Conservation (phyloP, 1,140 invertebrate genomes). For the Periplaneta americana region DNA sequence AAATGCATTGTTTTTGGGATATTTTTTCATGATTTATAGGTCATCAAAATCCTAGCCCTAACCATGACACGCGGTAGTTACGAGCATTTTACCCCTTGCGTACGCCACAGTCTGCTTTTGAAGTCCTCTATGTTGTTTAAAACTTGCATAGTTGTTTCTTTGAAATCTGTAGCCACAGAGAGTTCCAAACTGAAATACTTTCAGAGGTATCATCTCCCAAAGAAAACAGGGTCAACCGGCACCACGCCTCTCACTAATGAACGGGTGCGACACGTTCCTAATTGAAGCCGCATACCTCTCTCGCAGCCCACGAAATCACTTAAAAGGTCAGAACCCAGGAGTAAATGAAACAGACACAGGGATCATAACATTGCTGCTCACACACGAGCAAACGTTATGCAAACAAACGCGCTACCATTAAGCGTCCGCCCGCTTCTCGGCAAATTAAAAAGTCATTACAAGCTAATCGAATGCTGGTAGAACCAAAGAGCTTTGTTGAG, state of each 20-base stretch:
- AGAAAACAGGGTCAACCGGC: too few species aligned
- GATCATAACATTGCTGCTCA: background rate
- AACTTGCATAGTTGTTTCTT: too few species aligned
- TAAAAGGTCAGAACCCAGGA: background rate
- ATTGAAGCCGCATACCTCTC: background rate
- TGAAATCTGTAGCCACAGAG: too few species aligned
- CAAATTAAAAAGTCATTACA: background rate
- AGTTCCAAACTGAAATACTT: too few species aligned
- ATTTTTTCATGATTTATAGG: too few species aligned
- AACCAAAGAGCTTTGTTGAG: background rate
- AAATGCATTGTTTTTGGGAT: too few species aligned
- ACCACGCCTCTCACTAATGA: background rate
- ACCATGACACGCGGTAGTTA: too few species aligned
- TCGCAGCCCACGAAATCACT: background rate
- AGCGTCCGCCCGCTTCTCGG: background rate
- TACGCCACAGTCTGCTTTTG: too few species aligned
- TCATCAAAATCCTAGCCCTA: too few species aligned
- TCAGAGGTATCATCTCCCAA: too few species aligned
- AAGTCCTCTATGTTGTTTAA: too few species aligned
- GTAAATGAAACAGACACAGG: background rate
- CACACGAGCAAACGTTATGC: background rate
- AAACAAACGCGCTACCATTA: background rate
- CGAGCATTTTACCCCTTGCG: too few species aligned
- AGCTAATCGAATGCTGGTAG: background rate
- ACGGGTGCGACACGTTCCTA: background rate